These are phyloP conservation scores for Solea senegalensis DNA, from an alignment of 2,113 vertebrate species.

Conservation along the genomic window DNA sequence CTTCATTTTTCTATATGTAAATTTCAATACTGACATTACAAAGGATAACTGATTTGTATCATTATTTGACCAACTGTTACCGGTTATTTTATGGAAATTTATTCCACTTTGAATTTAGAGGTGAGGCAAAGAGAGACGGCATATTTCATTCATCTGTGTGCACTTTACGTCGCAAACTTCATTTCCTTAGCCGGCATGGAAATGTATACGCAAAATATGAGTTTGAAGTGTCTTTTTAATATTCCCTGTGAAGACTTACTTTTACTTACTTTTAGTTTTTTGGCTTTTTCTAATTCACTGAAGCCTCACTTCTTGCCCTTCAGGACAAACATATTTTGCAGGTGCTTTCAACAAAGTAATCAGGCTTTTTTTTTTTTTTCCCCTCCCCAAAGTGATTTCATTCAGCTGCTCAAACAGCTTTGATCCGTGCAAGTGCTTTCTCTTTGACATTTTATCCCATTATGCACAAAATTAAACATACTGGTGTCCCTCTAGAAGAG, in stretches of 20 bases:
- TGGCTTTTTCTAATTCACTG: constrained; percentile 56
- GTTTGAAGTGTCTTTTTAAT: constrained; percentile 48
- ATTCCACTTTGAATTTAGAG: constrained; percentile 44
- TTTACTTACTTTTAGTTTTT: constrained; percentile 32
- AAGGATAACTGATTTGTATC: neutral
- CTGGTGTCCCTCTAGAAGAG: constrained; percentile 19
- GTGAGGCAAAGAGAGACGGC: constrained; percentile 32
- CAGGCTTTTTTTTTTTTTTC: constrained; percentile 25
- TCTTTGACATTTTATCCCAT: constrained; percentile 29
- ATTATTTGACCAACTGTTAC: neutral
- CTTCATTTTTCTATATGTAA: neutral
- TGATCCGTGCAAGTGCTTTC: constrained; percentile 33
- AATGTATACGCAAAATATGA: constrained; percentile 15
- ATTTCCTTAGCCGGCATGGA: constrained; percentile 23
- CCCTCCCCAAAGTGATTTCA: constrained; percentile 55
- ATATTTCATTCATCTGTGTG: constrained; percentile 28
- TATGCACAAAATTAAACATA: constrained; percentile 14
- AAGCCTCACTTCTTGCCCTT: constrained; percentile 42
- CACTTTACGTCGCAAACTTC: constrained; percentile 43
- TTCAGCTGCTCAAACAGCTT: constrained; percentile 53
- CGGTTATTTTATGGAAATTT: constrained; percentile 47
- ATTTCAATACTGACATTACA: constrained; percentile 6
- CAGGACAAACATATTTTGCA: constrained; percentile 57
- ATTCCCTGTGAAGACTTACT: constrained; percentile 35
- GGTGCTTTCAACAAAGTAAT: constrained; percentile 37